Conservation (phyloP, 2,888 invertebrate species). For the Caenorhabditis zanzibari region DNA sequence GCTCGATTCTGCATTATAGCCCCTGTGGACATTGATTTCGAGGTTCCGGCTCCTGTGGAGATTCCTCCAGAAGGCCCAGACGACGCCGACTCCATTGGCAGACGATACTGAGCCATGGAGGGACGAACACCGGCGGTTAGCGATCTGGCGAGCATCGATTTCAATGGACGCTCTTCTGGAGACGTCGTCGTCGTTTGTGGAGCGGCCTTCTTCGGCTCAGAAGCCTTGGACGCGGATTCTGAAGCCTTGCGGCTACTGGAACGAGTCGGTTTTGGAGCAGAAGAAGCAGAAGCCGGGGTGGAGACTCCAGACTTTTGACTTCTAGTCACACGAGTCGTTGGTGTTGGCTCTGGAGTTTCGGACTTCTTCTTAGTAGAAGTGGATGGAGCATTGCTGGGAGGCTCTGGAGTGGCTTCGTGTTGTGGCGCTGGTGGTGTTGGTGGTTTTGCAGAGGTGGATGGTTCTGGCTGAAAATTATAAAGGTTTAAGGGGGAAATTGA, state of each 20-base stretch:
- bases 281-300: background rate
- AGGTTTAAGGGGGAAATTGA: too few species aligned
- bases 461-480: background rate
- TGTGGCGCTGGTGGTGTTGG: too few species aligned
- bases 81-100: constrained; percentile 12
- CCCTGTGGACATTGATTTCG: constrained; percentile 28
- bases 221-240: background rate
- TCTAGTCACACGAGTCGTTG: background rate
- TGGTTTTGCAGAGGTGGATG: too few species aligned
- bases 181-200: background rate
- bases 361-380: background rate
- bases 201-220: background rate
- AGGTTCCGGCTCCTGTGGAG: constrained; percentile 1
- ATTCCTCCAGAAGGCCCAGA: background rate
- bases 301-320: background rate
- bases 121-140: constrained; percentile 37
- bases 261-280: background rate
- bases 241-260: background rate
- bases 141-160: constrained; percentile 46
- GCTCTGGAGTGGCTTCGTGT: too few species aligned
- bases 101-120: constrained; percentile 44
- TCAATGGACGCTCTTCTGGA: constrained; percentile 34
- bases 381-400: too few species aligned
- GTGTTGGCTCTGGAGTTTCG: background rate
- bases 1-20: constrained; percentile 3